Conservation (phyloP, 1,140 invertebrate species). For the Triops cancriformis region DNA sequence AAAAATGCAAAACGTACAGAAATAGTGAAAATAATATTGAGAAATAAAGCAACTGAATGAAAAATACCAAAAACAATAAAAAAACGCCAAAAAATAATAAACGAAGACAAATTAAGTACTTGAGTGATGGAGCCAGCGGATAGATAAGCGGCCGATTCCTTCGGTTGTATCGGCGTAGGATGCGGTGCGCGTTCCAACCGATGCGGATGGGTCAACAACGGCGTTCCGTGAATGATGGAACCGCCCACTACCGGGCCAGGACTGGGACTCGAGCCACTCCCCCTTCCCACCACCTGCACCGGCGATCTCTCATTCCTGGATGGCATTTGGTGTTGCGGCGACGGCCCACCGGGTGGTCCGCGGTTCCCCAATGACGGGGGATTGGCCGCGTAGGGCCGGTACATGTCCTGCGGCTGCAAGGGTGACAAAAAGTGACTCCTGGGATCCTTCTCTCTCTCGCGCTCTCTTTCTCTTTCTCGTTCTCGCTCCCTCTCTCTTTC, state of each 20-base stretch:
- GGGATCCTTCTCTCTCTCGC: background rate
- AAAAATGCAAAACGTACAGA: too few relatives aligned
- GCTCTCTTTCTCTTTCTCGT: background rate
- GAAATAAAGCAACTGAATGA: background rate
- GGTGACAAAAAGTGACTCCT: background rate
- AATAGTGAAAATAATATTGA: too few relatives aligned
- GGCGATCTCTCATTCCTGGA: background rate
- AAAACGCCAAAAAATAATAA: background rate
- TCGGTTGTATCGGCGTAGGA: background rate
- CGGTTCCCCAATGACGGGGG: background rate
- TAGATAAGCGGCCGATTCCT: background rate
- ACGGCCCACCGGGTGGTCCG: background rate
- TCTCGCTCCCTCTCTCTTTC: background rate
- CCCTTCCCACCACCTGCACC: background rate
- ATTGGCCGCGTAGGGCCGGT: conserved; percentile 26
- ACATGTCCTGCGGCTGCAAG: conserved; percentile 12
- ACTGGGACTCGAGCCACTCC: background rate
- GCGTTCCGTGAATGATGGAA: conserved; percentile 34
- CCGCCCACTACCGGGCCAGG: conserved; percentile 28
- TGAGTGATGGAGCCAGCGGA: background rate
- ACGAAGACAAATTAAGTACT: background rate
- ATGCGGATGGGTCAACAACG: conserved; percentile 22
- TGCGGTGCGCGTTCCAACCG: background rate
- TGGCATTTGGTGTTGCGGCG: background rate
- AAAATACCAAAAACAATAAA: background rate